Conservation (phyloP, 2,113 vertebrate genomes). For the Colistium nudipinnis region DNA sequence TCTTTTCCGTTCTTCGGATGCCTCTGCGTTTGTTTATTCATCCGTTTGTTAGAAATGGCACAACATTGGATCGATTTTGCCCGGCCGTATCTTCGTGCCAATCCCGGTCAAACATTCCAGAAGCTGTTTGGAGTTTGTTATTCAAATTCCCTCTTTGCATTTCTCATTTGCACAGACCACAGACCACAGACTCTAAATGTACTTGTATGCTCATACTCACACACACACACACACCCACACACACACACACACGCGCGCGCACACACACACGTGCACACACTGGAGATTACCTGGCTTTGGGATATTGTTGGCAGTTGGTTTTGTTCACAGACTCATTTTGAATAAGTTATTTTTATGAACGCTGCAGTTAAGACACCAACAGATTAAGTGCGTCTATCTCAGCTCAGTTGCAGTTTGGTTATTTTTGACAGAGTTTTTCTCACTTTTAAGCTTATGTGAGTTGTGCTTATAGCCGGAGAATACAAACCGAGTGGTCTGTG, state of each 20-base stretch:
- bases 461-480: too few relatives aligned
- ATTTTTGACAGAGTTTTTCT: neutral
- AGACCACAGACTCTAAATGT: conserved; percentile 54
- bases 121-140: conserved; percentile 44
- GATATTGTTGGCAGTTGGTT: conserved; percentile 15
- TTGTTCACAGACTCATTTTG: conserved; percentile 16
- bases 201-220: neutral
- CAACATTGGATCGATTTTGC: conserved; percentile 15
- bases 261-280: neutral
- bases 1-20: neutral
- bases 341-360: conserved; percentile 20
- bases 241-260: conserved; percentile 5
- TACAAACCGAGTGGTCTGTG: too few relatives aligned
- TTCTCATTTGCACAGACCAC: conserved; percentile 48
- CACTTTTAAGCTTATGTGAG: neutral
- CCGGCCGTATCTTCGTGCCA: neutral
- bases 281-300: conserved; percentile 15
- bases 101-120: conserved; percentile 18
- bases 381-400: neutral
- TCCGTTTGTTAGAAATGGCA: neutral
- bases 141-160: conserved; percentile 35
- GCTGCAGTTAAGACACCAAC: neutral
- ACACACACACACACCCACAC: neutral
- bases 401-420: neutral
- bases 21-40: neutral